Base-by-base conservation (phyloP, 2,113 vertebrate species). In the Colaptes auratus region DNA sequence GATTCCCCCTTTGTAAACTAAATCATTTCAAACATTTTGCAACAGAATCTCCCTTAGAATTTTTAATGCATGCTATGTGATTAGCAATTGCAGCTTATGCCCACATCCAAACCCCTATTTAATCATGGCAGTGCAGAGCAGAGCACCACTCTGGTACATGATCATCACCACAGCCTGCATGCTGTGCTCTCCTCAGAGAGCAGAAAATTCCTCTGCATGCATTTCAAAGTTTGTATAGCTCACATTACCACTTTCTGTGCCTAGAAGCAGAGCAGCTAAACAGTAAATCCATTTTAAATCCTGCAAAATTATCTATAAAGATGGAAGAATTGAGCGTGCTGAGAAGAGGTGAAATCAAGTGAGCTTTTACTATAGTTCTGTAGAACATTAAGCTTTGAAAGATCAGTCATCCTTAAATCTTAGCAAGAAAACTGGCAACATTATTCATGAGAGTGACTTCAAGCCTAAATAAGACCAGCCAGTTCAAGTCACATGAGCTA, bases 221-320 rank as follows among this genome's bases (percentile, higher is more conserved):
- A 35, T 84, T 74, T 81, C n/a, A 91, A 63, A 89, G 30, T n/a
- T 12, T 70, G 9, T 35, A 17, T 15, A 30, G 33, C 15, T 91
- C 6, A 0, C 16, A 3, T 63, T 78, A 20, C 17, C 1, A 0
- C 2, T 31, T 58, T 36, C 52, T 71, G 71, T 70, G 50, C 39
- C 39, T 76, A 28, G 31, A 82, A 82, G 72, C 21, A 80, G 11
- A 74, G 74, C 24, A 78, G 30, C 15, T 67, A 7, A 92, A 84
- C 12, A 9, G n/a, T 28, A 70, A 91, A 82, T 7, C 52, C 31
- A 31, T 87, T 67, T n/a, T 35, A 82, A 67, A 46, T 35, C 9
- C 6, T 67, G 63, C 64, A 31, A 87, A 84, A 56, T 30, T 0
- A 42, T 55, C 52, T 59, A 12, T 50, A 81, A 80, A 7, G 2